Evolutionary conservation across 2,888 invertebrate genomes (phyloP).

Genomic region (Aromia moschata): DNA sequence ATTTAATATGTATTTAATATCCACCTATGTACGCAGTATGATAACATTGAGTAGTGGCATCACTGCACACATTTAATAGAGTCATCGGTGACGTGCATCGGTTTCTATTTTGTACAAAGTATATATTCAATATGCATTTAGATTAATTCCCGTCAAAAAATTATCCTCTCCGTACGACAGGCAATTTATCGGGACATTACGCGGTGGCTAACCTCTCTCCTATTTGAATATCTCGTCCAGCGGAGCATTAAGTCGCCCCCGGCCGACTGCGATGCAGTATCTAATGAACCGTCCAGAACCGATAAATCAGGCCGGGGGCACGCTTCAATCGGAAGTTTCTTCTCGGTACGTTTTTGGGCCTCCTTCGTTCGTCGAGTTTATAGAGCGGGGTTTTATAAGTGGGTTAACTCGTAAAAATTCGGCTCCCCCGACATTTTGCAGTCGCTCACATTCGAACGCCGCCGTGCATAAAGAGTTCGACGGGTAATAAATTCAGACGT

Average conservation of each 20-base stretch:
- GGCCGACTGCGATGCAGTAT: background rate
- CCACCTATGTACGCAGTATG: too few species aligned
- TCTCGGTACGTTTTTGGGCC: background rate
- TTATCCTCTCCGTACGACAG: too few species aligned
- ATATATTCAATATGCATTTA: too few species aligned
- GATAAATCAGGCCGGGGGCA: background rate
- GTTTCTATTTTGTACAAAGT: too few species aligned
- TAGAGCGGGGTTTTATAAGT: background rate
- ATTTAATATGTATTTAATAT: too few species aligned
- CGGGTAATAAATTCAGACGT: constrained; percentile 14
- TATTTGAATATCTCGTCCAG: background rate
- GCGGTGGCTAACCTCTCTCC: too few species aligned
- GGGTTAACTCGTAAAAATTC: background rate
- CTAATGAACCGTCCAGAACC: constrained; percentile 8
- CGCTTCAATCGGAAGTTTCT: background rate
- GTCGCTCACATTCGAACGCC: background rate
- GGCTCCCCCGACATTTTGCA: background rate
- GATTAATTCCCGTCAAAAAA: too few species aligned
- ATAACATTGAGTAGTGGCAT: too few species aligned
- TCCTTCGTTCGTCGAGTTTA: background rate
- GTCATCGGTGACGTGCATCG: too few species aligned
- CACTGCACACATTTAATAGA: too few species aligned
- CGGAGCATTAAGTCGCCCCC: background rate
- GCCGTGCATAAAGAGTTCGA: constrained; percentile 12
- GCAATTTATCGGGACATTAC: too few species aligned